These are phyloP conservation scores for Eidolon helvum DNA, from an alignment of 2,113 vertebrate species.

Conservation along the genomic window DNA sequence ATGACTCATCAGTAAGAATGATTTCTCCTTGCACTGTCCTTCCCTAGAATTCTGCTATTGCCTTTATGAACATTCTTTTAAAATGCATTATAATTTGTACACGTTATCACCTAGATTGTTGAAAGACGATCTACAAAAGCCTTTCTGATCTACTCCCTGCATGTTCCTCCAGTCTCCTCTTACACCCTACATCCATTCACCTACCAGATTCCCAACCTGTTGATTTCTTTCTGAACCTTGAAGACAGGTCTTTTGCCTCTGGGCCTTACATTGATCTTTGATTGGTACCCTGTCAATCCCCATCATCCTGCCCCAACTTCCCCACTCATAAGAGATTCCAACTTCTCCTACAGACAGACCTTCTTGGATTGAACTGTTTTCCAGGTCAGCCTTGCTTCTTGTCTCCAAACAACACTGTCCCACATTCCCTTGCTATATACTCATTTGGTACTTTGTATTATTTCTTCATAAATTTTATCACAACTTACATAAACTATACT, in stretches of 20 bases:
- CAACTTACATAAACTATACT: neutral
- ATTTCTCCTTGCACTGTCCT: neutral
- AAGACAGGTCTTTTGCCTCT: neutral
- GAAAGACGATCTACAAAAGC: neutral
- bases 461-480: neutral
- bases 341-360: neutral
- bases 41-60: too few species aligned
- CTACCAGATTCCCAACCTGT: too few species aligned
- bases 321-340: neutral
- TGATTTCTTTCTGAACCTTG: neutral
- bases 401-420: too few species aligned
- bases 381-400: neutral
- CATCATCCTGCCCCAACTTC: neutral
- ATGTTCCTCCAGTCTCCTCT: neutral
- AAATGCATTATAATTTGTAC: neutral
- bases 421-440: neutral
- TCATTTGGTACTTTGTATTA: neutral
- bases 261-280: neutral
- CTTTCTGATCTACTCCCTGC: neutral
- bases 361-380: neutral
- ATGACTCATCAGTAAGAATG: neutral
- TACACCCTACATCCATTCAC: neutral
- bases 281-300: accelerated
- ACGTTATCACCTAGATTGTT: too few species aligned
- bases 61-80: neutral